phyloP scores from a whole-genome alignment of 1,140 invertebrate genomes.

The Arctopsyche grandis region DNA sequence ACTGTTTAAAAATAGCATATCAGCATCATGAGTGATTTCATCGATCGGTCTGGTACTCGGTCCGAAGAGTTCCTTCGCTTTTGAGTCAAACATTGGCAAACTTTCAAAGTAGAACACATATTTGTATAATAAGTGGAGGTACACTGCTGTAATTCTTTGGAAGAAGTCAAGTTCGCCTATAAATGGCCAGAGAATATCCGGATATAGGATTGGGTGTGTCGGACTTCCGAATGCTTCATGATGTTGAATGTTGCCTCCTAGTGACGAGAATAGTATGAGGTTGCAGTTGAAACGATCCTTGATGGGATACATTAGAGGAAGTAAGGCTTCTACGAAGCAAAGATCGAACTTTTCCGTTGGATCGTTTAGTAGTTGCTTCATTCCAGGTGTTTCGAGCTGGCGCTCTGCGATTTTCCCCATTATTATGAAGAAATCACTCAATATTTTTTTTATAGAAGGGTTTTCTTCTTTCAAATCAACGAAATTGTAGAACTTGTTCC shows the following conservation, averaged over 20 bases:
- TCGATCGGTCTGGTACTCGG: conserved; percentile 56
- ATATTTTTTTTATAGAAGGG: too few relatives aligned
- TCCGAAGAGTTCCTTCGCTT: conserved; percentile 55
- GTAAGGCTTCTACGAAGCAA: conserved; percentile 57
- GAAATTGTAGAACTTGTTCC: too few relatives aligned
- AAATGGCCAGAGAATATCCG: conserved; percentile 51
- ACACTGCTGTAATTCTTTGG: conserved; percentile 48
- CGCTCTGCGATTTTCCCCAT: too few relatives aligned
- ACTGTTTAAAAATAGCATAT: conserved; percentile 61
- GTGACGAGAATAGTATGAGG: conserved; percentile 59
- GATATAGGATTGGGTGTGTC: conserved; percentile 61
- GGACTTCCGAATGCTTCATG: conserved; percentile 60
- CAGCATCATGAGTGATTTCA: conserved; percentile 60
- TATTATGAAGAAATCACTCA: too few relatives aligned
- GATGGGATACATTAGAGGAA: conserved; percentile 55
- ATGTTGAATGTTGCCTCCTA: conserved; percentile 42
- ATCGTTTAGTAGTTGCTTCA: conserved; percentile 56
- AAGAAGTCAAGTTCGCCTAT: conserved; percentile 52
- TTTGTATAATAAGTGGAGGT: conserved; percentile 26
- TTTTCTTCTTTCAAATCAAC: too few relatives aligned
- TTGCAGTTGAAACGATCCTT: conserved; percentile 60
- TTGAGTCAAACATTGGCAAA: neutral
- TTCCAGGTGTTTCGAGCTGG: conserved; percentile 53
- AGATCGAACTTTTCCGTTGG: conserved; percentile 58
- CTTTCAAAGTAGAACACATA: neutral